phyloP scores from a whole-genome alignment of 2,888 invertebrate species.

The Drosophila emarginata region DNA sequence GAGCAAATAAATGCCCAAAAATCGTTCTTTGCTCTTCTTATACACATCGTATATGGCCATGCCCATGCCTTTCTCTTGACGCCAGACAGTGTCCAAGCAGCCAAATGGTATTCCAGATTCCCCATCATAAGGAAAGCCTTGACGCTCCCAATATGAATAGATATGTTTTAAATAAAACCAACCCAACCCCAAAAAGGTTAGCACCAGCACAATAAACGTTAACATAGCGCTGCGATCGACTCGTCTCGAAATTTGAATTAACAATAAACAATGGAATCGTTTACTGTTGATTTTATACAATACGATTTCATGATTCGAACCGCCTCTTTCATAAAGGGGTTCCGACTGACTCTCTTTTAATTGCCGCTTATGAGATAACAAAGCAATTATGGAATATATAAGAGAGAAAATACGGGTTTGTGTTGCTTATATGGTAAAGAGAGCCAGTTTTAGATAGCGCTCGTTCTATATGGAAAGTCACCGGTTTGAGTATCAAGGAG shows the following conservation, averaged over 20 bases:
- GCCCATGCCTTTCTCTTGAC: constrained; percentile 85
- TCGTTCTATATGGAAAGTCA: too few species aligned
- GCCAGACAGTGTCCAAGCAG: constrained; percentile 84
- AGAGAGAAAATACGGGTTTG: too few species aligned
- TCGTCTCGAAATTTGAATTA: neutral
- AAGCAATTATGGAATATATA: too few species aligned
- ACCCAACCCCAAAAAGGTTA: constrained; percentile 31
- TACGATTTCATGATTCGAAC: constrained; percentile 5
- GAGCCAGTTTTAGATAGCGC: too few species aligned
- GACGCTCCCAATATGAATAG: constrained; percentile 84
- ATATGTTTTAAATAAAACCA: constrained; percentile 60
- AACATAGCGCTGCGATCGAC: constrained; percentile 15
- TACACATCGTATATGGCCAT: constrained; percentile 86
- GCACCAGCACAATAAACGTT: constrained; percentile 17
- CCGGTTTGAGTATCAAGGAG: too few species aligned
- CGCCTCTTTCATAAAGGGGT: constrained; percentile 1
- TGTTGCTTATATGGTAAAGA: too few species aligned
- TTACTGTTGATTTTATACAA: neutral
- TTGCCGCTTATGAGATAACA: neutral
- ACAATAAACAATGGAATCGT: neutral
- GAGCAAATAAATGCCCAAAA: constrained; percentile 86
- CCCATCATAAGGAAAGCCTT: constrained; percentile 84
- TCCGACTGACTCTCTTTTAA: neutral
- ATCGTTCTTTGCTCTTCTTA: constrained; percentile 77
- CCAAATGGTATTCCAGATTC: constrained; percentile 85